Percentiles rank a stretch among this genome's conserved stretches.
Conservation (phyloP, 2,113 vertebrate species). For the Himantopus leucocephalus region DNA sequence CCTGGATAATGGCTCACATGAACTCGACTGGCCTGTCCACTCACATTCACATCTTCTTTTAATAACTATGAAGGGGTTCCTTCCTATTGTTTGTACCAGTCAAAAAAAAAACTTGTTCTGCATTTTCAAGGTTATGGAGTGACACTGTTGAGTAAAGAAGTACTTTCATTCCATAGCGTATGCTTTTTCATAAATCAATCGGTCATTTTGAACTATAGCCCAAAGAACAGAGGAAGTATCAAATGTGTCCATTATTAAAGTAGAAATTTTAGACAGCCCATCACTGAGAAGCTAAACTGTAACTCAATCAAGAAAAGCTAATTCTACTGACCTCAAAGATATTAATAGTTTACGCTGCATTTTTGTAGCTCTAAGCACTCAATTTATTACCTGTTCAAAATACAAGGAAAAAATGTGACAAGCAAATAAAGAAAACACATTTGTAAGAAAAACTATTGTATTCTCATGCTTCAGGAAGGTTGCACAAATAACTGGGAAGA, state of each 20-base stretch:
- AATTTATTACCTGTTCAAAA: conserved; percentile 1
- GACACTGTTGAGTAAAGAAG: neutral
- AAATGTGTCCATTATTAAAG: conserved; percentile 4
- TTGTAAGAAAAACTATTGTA: neutral
- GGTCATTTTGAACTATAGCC: neutral
- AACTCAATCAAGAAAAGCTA: neutral
- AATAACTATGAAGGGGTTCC: neutral
- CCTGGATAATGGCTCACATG: neutral
- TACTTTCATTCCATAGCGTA: neutral
- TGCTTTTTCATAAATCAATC: conserved; percentile 33
- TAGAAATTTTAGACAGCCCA: neutral
- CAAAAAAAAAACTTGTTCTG: neutral
- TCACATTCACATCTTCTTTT: neutral
- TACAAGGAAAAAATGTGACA: neutral
- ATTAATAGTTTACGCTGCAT: neutral
- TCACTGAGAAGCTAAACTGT: neutral
- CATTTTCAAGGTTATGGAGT: conserved; percentile 25
- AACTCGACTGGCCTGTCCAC: neutral
- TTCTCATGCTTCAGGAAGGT: neutral
- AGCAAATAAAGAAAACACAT: neutral
- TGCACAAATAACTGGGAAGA: neutral
- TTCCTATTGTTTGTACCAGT: neutral
- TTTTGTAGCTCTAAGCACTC: conserved; percentile 21
- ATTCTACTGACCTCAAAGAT: neutral
- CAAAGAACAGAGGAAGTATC: conserved; percentile 48